A percentile compares a stretch with the other conserved stretches of the same genome.
Conservation (phyloP, 2,113 vertebrate genomes). For the Lophotis ruficrista region DNA sequence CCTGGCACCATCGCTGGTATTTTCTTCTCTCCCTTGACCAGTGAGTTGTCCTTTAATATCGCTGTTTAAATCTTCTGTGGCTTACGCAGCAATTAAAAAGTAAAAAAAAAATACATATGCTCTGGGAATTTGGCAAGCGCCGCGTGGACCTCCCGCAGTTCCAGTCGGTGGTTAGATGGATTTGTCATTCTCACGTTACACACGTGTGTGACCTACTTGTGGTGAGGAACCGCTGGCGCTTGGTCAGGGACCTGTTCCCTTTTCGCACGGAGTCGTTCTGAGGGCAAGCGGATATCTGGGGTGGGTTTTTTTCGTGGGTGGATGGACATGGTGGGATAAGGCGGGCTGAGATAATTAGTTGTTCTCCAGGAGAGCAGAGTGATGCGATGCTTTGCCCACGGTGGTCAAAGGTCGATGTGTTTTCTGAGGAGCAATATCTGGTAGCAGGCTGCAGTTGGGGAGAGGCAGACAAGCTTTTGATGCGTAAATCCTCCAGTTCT, state of each 20-base stretch:
- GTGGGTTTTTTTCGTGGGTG: accelerated
- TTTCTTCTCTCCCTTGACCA: background rate
- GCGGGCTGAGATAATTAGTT: background rate
- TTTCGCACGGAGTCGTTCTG: background rate
- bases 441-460: slow-evolving; percentile 11
- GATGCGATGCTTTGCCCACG: background rate
- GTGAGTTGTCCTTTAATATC: background rate
- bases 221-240: background rate
- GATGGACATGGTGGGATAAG: background rate
- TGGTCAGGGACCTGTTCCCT: background rate
- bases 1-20: background rate
- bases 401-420: background rate
- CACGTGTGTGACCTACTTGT: accelerated
- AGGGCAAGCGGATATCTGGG: background rate
- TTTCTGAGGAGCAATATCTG: background rate
- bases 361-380: background rate
- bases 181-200: background rate
- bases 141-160: background rate
- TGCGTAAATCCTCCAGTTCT: slow-evolving; percentile 48
- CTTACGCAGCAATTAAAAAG: background rate
- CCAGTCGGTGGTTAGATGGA: background rate
- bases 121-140: background rate
- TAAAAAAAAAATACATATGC: background rate
- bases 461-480: slow-evolving; percentile 31
- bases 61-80: background rate